Conservation (phyloP, 2,797 vertebrate genomes). For the Sebastiscus albofasciatus region DNA sequence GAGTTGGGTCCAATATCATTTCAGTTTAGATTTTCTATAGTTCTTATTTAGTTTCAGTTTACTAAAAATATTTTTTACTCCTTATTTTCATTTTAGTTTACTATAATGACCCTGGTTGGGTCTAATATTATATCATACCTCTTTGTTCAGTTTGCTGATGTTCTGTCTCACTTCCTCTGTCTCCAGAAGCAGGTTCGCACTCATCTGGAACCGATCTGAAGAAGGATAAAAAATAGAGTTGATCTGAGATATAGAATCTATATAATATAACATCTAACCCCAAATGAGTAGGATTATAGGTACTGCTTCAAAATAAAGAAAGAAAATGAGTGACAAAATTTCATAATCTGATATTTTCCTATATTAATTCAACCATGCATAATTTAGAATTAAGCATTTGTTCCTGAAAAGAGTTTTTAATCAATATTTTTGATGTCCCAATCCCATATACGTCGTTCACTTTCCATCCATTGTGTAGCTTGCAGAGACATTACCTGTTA, state of each 20-base stretch:
- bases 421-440: background rate
- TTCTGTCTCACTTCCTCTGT: conserved; percentile 90
- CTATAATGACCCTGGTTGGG: too few species aligned
- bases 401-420: background rate
- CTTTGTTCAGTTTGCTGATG: conserved; percentile 88
- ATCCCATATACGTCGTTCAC: background rate
- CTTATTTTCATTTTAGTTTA: too few species aligned
- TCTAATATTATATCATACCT: conserved; percentile 78
- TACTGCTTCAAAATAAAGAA: background rate
- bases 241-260: background rate
- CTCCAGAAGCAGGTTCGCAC: conserved; percentile 81
- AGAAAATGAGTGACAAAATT: background rate
- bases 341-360: background rate
- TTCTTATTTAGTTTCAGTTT: too few species aligned
- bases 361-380: background rate
- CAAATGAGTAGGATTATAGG: background rate
- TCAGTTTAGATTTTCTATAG: too few species aligned
- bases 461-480: background rate
- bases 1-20: too few species aligned
- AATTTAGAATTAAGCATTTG: background rate
- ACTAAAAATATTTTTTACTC: background rate
- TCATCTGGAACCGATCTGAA: conserved; percentile 74
- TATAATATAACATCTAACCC: background rate
- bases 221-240: background rate
- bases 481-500: conserved; percentile 70